A percentile compares a stretch with the other conserved stretches of the same genome.
phyloP scores from a whole-genome alignment of 2,888 invertebrate species.

The Cephus rjabovi region DNA sequence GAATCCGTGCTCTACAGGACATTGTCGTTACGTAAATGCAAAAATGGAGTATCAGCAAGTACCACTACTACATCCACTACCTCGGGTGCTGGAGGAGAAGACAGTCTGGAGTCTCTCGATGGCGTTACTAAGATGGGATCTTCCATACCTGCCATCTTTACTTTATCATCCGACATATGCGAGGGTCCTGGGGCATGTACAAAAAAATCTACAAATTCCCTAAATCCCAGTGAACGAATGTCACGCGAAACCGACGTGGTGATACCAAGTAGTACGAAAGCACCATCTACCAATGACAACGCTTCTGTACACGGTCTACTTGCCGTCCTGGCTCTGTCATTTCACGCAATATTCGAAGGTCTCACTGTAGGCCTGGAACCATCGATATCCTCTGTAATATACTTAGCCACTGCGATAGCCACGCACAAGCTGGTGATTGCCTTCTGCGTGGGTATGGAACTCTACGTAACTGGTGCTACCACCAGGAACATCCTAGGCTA shows the following conservation, averaged over 20 bases:
- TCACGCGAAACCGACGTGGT: background rate
- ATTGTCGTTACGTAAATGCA: constrained; percentile 69
- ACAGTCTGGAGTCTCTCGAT: background rate
- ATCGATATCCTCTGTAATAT: constrained; percentile 67
- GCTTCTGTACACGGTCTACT: constrained; percentile 71
- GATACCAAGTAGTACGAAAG: background rate
- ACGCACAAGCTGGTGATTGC: constrained; percentile 77
- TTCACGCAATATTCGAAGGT: constrained; percentile 79
- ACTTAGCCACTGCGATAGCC: constrained; percentile 75
- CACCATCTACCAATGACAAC: constrained; percentile 51
- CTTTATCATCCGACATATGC: constrained; percentile 34
- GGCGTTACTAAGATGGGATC: background rate
- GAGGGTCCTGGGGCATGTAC: too few relatives aligned
- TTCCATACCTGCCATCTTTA: constrained; percentile 48
- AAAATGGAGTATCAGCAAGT: constrained; percentile 61
- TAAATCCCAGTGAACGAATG: background rate
- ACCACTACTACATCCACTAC: constrained; percentile 37
- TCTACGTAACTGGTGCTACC: constrained; percentile 67
- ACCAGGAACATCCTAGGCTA: constrained; percentile 71
- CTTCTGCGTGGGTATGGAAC: constrained; percentile 76
- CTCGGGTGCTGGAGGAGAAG: constrained; percentile 13
- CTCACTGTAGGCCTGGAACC: constrained; percentile 76
- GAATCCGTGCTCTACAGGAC: constrained; percentile 69
- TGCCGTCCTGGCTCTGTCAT: constrained; percentile 75
- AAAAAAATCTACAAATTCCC: background rate